Base-by-base conservation (phyloP, 2,113 vertebrate species). In the Polypterus senegalus region DNA sequence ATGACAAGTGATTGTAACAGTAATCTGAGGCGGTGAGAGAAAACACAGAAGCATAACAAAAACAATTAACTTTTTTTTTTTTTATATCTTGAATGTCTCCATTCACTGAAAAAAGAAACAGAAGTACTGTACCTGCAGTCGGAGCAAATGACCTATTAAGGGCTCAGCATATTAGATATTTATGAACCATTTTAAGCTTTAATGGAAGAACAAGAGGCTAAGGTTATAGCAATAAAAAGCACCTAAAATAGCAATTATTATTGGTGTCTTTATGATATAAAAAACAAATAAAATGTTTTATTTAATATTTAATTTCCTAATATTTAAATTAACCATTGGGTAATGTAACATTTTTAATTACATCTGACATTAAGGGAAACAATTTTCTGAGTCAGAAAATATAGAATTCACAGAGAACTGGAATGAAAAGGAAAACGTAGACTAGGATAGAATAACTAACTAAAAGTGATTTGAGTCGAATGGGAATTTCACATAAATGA, bases 1-100 rank as follows among this genome's bases (percentile, higher is more conserved):
- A 72, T 76, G 77, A 75, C 57, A 73, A 68, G 81, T 66, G 66
- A 71, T 76, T 78, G 60, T 70, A 73, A 71, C 73, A 71, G 73
- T 67, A 76, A 67, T 71, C 71, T 27, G 27, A 27, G 27, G 27
- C 27, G 27, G 27, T 27, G 27, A 27, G 27, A 70, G 67, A 67
- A 54, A 59, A 58, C n/a, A 51, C 60, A 51, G 44, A 61, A 43
- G 47, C 6, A 47, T 48, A 3, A 59, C 43, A 27, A 5, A 55
- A 27, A 55, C 6, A 55, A 55, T 7, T 52, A 27, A 27, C 27
- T 27, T 44, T 57, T 3, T 44, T 3, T 7, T 4, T 44, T 27
- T 7, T 45, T 45, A 44, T 27, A 45, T 3, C 56, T 45, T 4
- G 6, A 57, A 57, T 5, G 27, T 45, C 46, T 6, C 27, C 7